Conservation (phyloP, 2,113 vertebrate genomes). For the Typhlomys cinereus region DNA sequence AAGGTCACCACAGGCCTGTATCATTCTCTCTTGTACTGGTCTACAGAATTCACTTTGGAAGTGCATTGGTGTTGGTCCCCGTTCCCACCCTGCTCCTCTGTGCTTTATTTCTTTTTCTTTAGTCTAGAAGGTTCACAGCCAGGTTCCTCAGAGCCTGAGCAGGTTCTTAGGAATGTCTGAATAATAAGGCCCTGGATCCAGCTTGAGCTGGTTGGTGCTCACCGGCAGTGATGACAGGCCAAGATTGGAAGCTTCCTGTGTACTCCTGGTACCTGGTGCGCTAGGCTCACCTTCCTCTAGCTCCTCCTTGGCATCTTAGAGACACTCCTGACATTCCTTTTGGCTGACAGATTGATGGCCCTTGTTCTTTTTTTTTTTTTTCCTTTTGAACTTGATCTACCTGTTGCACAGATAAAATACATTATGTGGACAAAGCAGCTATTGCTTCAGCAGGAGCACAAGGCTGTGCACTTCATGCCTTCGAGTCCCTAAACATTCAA, state of each 20-base stretch:
- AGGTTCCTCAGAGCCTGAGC: not conserved
- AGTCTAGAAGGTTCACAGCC: not conserved
- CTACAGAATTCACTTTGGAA: not conserved
- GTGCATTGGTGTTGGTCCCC: not conserved
- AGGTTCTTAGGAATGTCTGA: not conserved
- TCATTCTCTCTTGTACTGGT: not conserved
- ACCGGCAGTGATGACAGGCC: not conserved
- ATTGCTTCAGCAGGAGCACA: not conserved
- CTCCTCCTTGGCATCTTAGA: not conserved
- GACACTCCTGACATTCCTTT: not conserved
- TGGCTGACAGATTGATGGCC: not conserved
- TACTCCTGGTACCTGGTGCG: fast-evolving
- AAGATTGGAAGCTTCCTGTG: not conserved
- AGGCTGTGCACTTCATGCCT: not conserved
- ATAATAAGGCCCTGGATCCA: not conserved
- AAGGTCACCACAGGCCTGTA: not conserved
- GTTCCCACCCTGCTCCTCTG: not conserved
- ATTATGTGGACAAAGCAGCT: not conserved
- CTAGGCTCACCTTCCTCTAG: fast-evolving
- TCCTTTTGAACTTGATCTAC: not conserved
- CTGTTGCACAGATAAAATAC: not conserved
- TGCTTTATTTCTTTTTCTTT: not conserved
- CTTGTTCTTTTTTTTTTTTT: not conserved
- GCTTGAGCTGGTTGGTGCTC: not conserved
- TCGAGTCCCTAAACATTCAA: not conserved